Conservation (phyloP, 1,140 invertebrate species). For the Bactericera cockerelli region DNA sequence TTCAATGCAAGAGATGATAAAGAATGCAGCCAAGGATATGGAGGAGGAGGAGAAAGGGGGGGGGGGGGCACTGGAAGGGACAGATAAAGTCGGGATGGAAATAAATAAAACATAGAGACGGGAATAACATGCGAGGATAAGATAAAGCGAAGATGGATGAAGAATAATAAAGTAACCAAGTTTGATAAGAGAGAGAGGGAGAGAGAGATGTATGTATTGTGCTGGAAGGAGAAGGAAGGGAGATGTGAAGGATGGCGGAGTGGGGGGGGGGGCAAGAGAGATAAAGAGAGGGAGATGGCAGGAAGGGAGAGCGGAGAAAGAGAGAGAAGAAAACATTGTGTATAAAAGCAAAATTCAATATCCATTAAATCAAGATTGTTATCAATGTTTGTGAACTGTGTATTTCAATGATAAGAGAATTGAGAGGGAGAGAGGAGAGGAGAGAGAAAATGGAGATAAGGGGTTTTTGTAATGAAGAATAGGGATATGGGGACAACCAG, state of each 20-base stretch:
- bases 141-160: slow-evolving; percentile 35
- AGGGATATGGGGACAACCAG: slow-evolving; percentile 15
- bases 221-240: too few relatives aligned
- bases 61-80: neutral
- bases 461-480: slow-evolving; percentile 9
- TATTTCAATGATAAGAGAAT: slow-evolving; percentile 2
- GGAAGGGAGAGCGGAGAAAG: slow-evolving; percentile 23
- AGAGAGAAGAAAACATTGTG: slow-evolving; percentile 8
- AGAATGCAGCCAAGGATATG: too few relatives aligned
- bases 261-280: slow-evolving; percentile 18
- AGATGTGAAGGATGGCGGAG: too few relatives aligned
- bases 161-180: slow-evolving; percentile 34
- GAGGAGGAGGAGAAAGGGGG: neutral
- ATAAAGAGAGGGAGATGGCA: slow-evolving; percentile 10
- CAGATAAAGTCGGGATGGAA: neutral
- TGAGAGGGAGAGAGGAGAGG: slow-evolving; percentile 15
- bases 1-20: too few relatives aligned
- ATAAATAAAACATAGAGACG: slow-evolving; percentile 6
- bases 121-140: slow-evolving; percentile 31
- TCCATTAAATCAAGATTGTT: slow-evolving; percentile 8
- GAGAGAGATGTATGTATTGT: too few relatives aligned
- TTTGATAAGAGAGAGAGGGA: slow-evolving; percentile 31
- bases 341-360: neutral
- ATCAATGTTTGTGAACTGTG: slow-evolving; percentile 4
- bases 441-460: neutral